Evolutionary conservation across 2,888 invertebrate genomes (phyloP), one percentile per base, ranked within the genome.

Genomic region (Pristionchus entomophagus): DNA sequence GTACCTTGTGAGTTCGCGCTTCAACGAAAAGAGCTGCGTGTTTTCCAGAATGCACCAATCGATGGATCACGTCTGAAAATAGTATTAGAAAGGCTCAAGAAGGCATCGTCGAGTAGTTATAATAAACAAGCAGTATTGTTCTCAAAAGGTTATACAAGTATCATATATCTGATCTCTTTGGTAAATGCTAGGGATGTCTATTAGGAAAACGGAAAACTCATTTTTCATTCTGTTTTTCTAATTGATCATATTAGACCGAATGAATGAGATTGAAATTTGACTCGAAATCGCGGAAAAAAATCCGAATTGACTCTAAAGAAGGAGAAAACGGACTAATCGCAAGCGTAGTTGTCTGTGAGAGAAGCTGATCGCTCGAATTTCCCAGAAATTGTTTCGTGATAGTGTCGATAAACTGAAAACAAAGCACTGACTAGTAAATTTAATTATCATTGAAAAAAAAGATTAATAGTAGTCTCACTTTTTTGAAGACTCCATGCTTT

Each of bases 381-480:
- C 17, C 26, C 51, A 80, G 0, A 51, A 51, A 80, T 22, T 51
- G 32, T 10, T 80, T 80, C 4, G 51, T 49, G 32, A n/a, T 32
- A 12, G 35, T 51, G 17, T 80, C 78, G 19, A 80, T 51, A 19
- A 80, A 80, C 78, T 80, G 49, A 45, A 78, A 49, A 29, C 56
- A 22, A 45, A 45, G 45, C 45, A 22, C 56, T n/a, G n/a, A n/a
- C n/a, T n/a, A n/a, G 56, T 56, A 56, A n/a, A 56, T 10, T 45
- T 45, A 8, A 56, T 56, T 56, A 14, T 56, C 22, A 59, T 59
- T n/a, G 22, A 59, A 59, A 59, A 59, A 26, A n/a, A n/a, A 3
- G 26, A 59, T 59, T n/a, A 22, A 10, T 2, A 59, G 56, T 56
- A 69, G 10, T n/a, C 73, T 32, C 32, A 77, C 77, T 29, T 77